Conservation (phyloP, 2,888 invertebrate species). For the Mythimna loreyi region DNA sequence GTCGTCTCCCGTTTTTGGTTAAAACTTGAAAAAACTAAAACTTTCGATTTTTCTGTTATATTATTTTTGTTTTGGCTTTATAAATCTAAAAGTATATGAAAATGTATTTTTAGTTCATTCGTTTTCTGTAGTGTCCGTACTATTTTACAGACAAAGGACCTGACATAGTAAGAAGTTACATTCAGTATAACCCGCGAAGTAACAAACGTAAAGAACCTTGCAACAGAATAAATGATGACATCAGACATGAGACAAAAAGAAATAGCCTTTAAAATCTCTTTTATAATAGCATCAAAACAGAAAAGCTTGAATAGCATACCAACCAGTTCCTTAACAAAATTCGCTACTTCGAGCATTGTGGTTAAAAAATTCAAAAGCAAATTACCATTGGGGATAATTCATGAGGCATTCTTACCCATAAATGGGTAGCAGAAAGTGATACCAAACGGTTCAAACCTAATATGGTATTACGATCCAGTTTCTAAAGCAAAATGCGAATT, state of each 20-base stretch:
- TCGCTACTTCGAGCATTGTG: conserved; percentile 56
- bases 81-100: not conserved
- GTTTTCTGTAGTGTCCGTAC: not conserved
- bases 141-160: conserved; percentile 6
- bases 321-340: conserved; percentile 55
- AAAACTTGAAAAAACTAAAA: conserved; percentile 10
- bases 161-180: conserved; percentile 1
- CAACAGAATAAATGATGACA: conserved; percentile 57
- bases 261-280: conserved; percentile 32
- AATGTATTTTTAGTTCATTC: not conserved
- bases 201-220: conserved; percentile 18
- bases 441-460: conserved; percentile 79
- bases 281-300: conserved; percentile 55
- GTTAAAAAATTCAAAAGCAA: conserved; percentile 69
- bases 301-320: conserved; percentile 56
- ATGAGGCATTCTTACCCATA: conserved; percentile 88
- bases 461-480: conserved; percentile 82
- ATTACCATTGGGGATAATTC: conserved; percentile 83
- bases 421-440: conserved; percentile 86
- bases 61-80: not conserved
- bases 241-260: conserved; percentile 54
- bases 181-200: conserved; percentile 4
- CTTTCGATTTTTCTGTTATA: conserved; percentile 3
- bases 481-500: conserved; percentile 75
- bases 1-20: conserved; percentile 1